These are phyloP conservation scores for Glaucidium brasilianum DNA, from an alignment of 2,113 vertebrate species.

Conservation along the genomic window DNA sequence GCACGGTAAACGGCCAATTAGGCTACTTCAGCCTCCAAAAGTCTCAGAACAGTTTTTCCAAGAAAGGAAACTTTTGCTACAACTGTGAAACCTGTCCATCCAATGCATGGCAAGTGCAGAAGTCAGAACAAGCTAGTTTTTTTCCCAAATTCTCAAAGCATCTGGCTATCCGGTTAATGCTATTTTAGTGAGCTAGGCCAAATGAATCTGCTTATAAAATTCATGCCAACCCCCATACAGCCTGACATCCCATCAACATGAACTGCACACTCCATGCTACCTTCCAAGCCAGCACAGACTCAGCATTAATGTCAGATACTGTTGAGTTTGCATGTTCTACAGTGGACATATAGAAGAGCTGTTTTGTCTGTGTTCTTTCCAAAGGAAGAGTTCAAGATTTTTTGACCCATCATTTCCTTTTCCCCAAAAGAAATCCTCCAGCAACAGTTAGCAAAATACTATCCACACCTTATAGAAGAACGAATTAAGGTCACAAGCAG, in stretches of 20 bases:
- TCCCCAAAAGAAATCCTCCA: not conserved
- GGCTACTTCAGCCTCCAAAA: not conserved
- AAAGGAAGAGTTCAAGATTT: not conserved
- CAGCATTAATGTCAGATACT: not conserved
- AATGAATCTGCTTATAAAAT: not conserved
- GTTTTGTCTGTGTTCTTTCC: not conserved
- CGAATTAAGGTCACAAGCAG: not conserved
- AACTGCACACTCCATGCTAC: not conserved
- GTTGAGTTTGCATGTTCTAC: not conserved
- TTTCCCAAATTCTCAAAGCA: not conserved
- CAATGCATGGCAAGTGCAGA: fast-evolving
- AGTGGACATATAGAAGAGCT: not conserved
- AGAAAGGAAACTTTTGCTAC: not conserved
- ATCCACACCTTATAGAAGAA: not conserved
- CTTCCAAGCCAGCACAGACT: not conserved
- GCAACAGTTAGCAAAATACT: not conserved
- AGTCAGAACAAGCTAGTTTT: not conserved
- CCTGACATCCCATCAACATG: not conserved
- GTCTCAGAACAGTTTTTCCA: not conserved
- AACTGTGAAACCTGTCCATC: not conserved
- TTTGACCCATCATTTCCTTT: not conserved
- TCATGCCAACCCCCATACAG: not conserved
- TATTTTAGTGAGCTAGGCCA: not conserved
- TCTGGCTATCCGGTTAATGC: not conserved
- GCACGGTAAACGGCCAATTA: not conserved